Evolutionary conservation across 2,888 invertebrate genomes (phyloP).

Genomic region (Papilio protenor): DNA sequence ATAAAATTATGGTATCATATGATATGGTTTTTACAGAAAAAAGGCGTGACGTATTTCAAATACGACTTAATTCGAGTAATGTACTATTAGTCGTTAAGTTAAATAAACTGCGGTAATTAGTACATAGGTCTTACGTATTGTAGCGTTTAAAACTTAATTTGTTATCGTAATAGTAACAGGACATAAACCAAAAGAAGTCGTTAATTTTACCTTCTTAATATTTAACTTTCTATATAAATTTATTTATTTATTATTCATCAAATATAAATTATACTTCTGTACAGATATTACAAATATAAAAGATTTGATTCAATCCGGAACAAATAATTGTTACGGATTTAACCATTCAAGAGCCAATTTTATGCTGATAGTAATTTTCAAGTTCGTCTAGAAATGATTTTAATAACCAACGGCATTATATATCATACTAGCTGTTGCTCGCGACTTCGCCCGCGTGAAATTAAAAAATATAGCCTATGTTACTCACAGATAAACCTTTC

Average conservation of each 20-base stretch:
- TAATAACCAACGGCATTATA: neutral
- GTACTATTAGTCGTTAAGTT: neutral
- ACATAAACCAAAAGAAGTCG: neutral
- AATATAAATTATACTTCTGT: neutral
- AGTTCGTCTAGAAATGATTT: neutral
- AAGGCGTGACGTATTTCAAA: constrained; percentile 5
- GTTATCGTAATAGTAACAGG: neutral
- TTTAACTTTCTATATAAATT: neutral
- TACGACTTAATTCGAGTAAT: constrained; percentile 5
- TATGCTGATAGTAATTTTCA: neutral
- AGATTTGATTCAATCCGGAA: neutral
- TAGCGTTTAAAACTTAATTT: neutral
- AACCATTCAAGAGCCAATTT: neutral
- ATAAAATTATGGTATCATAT: neutral
- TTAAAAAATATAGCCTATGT: too few relatives aligned
- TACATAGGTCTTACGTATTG: neutral
- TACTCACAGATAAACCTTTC: too few relatives aligned
- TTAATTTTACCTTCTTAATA: neutral
- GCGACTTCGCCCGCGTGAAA: too few relatives aligned
- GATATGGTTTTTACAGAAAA: neutral
- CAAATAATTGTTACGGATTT: neutral
- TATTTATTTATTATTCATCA: neutral
- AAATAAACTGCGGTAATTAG: neutral
- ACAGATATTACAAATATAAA: neutral
- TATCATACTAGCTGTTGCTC: too few relatives aligned